phyloP scores from a whole-genome alignment of 2,888 invertebrate genomes.

The Drosophila prostipennis region DNA sequence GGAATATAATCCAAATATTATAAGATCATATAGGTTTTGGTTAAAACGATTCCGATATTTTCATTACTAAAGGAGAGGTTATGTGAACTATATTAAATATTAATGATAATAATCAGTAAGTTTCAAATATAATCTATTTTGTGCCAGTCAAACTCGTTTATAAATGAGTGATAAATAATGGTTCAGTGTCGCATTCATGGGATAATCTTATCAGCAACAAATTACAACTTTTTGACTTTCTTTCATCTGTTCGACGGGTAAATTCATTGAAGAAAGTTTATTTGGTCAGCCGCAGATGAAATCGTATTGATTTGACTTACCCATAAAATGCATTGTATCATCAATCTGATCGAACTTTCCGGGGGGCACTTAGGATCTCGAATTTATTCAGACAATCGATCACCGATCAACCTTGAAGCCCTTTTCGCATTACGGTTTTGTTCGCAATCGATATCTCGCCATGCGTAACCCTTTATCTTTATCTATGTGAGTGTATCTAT shows the following conservation, averaged over 20 bases:
- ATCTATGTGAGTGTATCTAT: not conserved
- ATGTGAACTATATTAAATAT: too few relatives aligned
- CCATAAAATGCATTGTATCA: slow-evolving; percentile 9
- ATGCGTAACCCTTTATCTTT: slow-evolving; percentile 14
- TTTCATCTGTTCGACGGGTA: slow-evolving; percentile 6
- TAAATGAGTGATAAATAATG: not conserved
- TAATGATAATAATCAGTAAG: not conserved
- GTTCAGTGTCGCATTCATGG: not conserved
- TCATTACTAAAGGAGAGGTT: too few relatives aligned
- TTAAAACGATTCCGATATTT: too few relatives aligned
- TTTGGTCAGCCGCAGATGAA: slow-evolving; percentile 6
- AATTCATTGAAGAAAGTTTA: slow-evolving; percentile 19
- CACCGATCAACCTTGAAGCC: slow-evolving; percentile 29
- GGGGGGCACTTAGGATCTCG: not conserved
- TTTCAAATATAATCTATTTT: not conserved
- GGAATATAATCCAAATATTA: too few relatives aligned
- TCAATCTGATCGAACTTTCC: slow-evolving; percentile 1
- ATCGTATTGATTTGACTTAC: slow-evolving; percentile 4
- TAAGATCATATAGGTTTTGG: too few relatives aligned
- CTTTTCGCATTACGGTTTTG: slow-evolving; percentile 22
- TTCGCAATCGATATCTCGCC: slow-evolving; percentile 11
- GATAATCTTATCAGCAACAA: slow-evolving; percentile 5
- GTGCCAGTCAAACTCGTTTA: not conserved
- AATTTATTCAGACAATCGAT: slow-evolving; percentile 7
- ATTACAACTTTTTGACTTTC: slow-evolving; percentile 12